These are phyloP conservation scores for Berghia stephanieae DNA, from an alignment of 1,140 invertebrate species.

Conservation along the genomic window DNA sequence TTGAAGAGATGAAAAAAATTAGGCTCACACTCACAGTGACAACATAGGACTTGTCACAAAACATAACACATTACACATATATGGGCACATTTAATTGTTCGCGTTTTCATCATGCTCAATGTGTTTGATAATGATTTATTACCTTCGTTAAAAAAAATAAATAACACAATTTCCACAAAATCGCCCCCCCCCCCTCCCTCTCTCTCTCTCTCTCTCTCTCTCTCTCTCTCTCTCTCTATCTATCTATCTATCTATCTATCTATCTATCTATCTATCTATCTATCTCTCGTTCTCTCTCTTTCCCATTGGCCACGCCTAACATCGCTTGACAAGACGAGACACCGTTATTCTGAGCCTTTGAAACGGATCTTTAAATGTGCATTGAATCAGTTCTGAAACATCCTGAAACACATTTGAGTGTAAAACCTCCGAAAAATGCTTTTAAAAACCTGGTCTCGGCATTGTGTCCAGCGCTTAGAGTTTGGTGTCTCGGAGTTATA, in stretches of 20 bases:
- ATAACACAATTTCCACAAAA: not conserved
- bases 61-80: no score
- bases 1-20: no score
- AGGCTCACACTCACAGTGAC: constrained; percentile 92
- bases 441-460: no score
- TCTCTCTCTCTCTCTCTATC: not conserved
- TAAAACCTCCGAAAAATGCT: not conserved
- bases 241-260: not conserved
- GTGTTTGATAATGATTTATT: constrained; percentile 91
- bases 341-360: not conserved
- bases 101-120: no score
- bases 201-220: not conserved
- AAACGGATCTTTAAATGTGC: not conserved
- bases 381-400: not conserved
- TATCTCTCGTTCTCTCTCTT: not conserved
- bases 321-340: not conserved
- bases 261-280: not conserved
- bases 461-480: no score
- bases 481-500: no score
- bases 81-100: no score
- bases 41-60: no score
- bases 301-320: not conserved
- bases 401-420: not conserved
- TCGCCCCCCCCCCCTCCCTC: not conserved
- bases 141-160: constrained; percentile 76